phyloP scores from a whole-genome alignment of 2,113 vertebrate genomes.

The Camelus bactrianus region DNA sequence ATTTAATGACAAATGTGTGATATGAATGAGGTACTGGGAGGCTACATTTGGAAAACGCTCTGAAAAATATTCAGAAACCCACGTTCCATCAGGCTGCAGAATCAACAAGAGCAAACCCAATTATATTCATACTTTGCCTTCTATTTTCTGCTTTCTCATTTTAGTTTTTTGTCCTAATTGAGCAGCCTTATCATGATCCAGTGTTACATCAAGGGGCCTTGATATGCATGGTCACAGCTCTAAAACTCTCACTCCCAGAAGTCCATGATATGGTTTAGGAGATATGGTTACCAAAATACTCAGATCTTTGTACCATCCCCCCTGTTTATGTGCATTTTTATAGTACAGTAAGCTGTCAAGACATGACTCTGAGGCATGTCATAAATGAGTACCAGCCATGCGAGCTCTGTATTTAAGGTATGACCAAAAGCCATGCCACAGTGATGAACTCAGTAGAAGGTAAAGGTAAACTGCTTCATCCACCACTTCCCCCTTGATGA shows the following conservation, averaged over 20 bases:
- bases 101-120: slow-evolving; percentile 55
- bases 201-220: neutral
- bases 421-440: neutral
- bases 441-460: neutral
- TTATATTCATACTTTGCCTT: slow-evolving; percentile 43
- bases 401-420: neutral
- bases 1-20: slow-evolving; percentile 48
- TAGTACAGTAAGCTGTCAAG: neutral
- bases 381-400: neutral
- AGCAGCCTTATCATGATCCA: neutral
- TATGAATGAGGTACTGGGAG: slow-evolving; percentile 39
- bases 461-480: neutral
- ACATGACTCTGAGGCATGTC: neutral
- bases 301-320: neutral
- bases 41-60: slow-evolving; percentile 54
- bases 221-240: neutral
- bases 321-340: neutral
- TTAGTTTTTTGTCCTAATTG: slow-evolving; percentile 33
- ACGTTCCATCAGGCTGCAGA: slow-evolving; percentile 51
- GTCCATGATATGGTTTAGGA: too few relatives aligned
- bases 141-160: slow-evolving; percentile 52
- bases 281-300: neutral
- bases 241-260: neutral
- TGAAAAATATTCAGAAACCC: slow-evolving; percentile 64
- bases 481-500: neutral